Conservation (phyloP, 2,888 invertebrate genomes). For the Rosalia funebris region DNA sequence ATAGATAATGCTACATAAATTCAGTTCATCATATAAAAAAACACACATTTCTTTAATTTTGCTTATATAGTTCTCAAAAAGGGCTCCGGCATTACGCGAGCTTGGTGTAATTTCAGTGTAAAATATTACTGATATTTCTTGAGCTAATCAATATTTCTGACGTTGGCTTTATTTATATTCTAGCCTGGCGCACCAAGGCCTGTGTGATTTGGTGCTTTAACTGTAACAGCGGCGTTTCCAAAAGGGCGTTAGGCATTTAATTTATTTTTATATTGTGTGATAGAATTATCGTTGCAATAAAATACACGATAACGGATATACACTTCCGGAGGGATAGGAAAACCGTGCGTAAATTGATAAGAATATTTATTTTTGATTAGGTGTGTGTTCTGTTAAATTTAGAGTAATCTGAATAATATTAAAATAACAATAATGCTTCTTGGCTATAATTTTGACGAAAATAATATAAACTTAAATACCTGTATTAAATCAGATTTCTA, state of each 20-base stretch:
- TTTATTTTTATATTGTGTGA: too few species aligned
- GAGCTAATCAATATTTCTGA: slow-evolving; percentile 59
- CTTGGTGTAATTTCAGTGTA: slow-evolving; percentile 26
- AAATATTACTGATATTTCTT: slow-evolving; percentile 36
- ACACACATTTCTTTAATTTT: not conserved
- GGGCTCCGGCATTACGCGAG: not conserved
- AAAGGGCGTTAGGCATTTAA: slow-evolving; percentile 4
- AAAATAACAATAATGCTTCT: too few species aligned
- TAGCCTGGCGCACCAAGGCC: slow-evolving; percentile 51
- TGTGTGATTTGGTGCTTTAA: slow-evolving; percentile 46
- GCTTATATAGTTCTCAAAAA: not conserved
- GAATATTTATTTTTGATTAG: slow-evolving; percentile 17
- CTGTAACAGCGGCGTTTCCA: slow-evolving; percentile 39
- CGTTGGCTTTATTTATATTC: slow-evolving; percentile 60
- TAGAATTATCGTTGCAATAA: too few species aligned
- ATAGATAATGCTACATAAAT: too few species aligned
- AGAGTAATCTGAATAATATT: too few species aligned
- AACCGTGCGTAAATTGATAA: slow-evolving; percentile 18
- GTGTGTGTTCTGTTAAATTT: not conserved
- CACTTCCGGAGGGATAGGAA: slow-evolving; percentile 12
- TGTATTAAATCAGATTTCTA: too few species aligned
- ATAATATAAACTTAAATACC: too few species aligned
- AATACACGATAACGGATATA: slow-evolving; percentile 15
- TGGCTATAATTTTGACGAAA: too few species aligned
- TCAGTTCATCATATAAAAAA: not conserved